Conservation (phyloP, 1,140 invertebrate genomes). For the Nephila pilipes region DNA sequence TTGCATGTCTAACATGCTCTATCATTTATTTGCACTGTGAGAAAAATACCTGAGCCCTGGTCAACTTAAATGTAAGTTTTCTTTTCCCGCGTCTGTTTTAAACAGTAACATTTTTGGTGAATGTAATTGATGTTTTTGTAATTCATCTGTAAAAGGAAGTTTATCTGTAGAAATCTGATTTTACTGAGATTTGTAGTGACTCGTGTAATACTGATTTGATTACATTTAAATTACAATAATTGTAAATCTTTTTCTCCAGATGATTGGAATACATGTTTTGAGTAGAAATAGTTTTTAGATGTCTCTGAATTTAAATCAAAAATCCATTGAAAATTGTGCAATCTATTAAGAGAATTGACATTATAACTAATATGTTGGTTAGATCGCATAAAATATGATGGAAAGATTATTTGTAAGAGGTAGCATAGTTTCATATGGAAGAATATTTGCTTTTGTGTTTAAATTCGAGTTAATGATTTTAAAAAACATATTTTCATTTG, state of each 20-base stretch:
- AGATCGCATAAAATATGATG: too few relatives aligned
- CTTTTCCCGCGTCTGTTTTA: not conserved
- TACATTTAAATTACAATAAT: not conserved
- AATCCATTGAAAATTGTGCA: not conserved
- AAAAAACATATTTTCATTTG: too few relatives aligned
- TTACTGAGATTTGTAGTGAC: not conserved
- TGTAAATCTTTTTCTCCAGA: not conserved
- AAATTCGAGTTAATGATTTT: too few relatives aligned
- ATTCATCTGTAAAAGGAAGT: not conserved
- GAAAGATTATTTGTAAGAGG: too few relatives aligned
- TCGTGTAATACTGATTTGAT: not conserved
- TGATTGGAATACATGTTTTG: not conserved
- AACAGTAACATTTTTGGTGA: not conserved
- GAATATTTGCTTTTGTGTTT: too few relatives aligned
- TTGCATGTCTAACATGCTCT: constrained; percentile 39
- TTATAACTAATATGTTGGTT: too few relatives aligned
- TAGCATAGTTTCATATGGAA: too few relatives aligned
- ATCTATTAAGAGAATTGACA: not conserved
- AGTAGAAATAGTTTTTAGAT: not conserved
- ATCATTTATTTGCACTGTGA: constrained; percentile 12
- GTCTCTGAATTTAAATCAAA: constrained; percentile 20
- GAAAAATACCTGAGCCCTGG: not conserved
- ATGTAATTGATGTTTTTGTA: not conserved
- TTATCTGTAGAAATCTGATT: not conserved
- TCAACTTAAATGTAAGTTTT: not conserved